phyloP scores from a whole-genome alignment of 2,888 invertebrate species.

The Coelogynopora nodosa region DNA sequence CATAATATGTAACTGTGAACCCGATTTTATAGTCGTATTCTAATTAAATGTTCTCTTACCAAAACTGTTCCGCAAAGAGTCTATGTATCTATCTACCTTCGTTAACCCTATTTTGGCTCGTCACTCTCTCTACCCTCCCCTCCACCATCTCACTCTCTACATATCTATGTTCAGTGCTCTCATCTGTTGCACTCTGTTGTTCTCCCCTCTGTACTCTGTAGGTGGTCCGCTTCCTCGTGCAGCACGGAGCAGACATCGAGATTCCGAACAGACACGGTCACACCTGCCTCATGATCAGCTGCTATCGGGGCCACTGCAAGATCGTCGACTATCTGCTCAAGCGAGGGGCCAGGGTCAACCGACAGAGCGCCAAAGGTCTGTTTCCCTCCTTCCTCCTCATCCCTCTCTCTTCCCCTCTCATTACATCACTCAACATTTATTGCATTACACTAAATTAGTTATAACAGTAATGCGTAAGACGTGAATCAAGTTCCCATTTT shows the following conservation, averaged over 20 bases:
- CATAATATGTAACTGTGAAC: no score
- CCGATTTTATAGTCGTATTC: no score
- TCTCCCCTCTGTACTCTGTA: neutral
- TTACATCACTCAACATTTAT: neutral
- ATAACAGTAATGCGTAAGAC: neutral
- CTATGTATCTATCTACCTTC: no score
- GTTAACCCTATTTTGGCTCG: no score
- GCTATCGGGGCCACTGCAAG: slow-evolving; percentile 85
- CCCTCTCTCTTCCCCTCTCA: neutral
- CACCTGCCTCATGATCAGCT: slow-evolving; percentile 95
- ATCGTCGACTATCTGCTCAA: slow-evolving; percentile 83
- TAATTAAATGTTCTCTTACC: no score
- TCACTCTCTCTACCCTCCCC: no score
- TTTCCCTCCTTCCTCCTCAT: neutral
- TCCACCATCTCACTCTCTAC: no score
- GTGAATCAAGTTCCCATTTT: no score
- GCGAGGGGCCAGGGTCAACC: slow-evolving; percentile 82
- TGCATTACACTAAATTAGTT: neutral
- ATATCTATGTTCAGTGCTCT: no score
- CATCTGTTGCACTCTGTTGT: no score
- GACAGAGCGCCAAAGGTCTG: slow-evolving; percentile 68
- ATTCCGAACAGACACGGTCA: slow-evolving; percentile 81
- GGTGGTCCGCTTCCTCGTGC: slow-evolving; percentile 79
- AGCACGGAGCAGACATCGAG: slow-evolving; percentile 89
- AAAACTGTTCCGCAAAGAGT: no score